Conservation (phyloP, 35 echinoderm and acorn worm genomes). For the Nesometra sesokonis region DNA sequence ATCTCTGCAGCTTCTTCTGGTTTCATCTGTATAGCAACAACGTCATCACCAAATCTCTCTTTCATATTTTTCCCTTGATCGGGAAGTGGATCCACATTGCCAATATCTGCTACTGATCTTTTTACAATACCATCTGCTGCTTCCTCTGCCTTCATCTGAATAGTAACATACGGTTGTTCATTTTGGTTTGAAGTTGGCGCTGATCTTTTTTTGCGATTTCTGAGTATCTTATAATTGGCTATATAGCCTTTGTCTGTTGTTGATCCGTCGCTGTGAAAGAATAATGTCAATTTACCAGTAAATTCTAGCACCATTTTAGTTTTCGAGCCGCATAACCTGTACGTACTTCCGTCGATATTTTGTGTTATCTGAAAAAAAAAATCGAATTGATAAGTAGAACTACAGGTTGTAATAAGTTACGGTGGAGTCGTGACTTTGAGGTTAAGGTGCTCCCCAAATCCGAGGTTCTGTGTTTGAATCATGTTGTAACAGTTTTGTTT, state of each 20-base stretch:
- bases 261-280: background rate
- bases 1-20: background rate
- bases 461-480: no score
- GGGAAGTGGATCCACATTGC: no score
- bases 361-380: background rate
- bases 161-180: background rate
- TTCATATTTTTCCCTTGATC: background rate
- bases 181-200: background rate
- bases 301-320: background rate
- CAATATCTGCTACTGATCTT: no score
- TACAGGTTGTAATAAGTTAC: no score
- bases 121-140: no score
- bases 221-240: background rate
- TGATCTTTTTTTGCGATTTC: background rate
- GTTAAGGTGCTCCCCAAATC: no score
- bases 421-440: no score
- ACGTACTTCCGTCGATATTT: background rate
- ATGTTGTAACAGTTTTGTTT: no score
- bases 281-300: background rate
- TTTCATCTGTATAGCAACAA: background rate
- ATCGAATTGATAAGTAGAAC: no score
- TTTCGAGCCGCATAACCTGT: background rate
- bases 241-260: background rate
- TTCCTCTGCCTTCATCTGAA: no score
- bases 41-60: background rate